Percentiles rank a stretch among this genome's conserved stretches.
Conservation (phyloP, 2,797 vertebrate species). For the Clangula hyemalis region DNA sequence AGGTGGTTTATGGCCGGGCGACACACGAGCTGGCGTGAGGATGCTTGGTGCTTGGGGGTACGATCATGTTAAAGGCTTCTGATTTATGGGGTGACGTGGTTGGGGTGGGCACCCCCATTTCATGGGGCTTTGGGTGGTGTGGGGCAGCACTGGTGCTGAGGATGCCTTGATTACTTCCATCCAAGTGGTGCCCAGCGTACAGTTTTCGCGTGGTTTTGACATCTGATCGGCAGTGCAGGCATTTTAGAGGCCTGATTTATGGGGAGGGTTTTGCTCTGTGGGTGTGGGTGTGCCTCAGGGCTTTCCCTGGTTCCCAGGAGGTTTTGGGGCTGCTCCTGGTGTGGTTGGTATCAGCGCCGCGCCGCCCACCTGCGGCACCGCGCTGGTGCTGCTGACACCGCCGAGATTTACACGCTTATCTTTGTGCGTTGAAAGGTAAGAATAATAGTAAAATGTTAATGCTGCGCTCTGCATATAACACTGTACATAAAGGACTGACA, state of each 20-base stretch:
- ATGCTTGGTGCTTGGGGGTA: not conserved
- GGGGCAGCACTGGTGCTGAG: not conserved
- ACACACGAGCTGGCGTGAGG: not conserved
- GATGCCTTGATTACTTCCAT: not conserved
- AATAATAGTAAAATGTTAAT: slow-evolving; percentile 64
- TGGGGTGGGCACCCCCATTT: not conserved
- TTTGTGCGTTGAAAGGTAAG: slow-evolving; percentile 61
- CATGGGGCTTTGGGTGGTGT: not conserved
- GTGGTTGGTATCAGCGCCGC: not conserved
- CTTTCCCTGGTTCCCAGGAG: not conserved
- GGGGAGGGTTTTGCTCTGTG: not conserved
- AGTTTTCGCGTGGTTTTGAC: not conserved
- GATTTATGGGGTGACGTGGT: not conserved
- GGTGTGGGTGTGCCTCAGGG: not conserved
- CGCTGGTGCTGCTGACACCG: slow-evolving; percentile 16
- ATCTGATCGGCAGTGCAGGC: no score
- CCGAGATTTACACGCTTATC: slow-evolving; percentile 61
- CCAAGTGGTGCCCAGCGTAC: not conserved
- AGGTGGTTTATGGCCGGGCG: not conserved
- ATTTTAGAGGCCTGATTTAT: no score
- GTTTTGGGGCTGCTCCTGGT: not conserved
- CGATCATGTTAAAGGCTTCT: rapidly evolving
- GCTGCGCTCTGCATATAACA: slow-evolving; percentile 17
- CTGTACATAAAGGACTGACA: slow-evolving; percentile 43
- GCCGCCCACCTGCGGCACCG: not conserved